Evolutionary conservation across 2,888 invertebrate genomes (phyloP).

Genomic region (Dicyrtoma fusca): DNA sequence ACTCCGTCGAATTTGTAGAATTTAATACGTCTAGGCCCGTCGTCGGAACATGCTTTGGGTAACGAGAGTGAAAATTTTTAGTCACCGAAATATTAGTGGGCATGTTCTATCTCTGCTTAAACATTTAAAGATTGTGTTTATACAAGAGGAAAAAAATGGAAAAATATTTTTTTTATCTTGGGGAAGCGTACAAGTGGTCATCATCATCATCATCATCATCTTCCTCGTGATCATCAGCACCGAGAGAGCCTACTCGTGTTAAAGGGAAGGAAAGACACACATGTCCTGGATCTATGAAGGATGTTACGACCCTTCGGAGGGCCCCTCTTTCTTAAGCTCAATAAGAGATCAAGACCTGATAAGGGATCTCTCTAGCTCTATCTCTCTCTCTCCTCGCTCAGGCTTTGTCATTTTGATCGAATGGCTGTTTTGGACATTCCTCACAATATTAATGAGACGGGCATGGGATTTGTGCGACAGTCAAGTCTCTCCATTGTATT

Average conservation of each 20-base stretch:
- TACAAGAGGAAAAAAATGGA: background rate
- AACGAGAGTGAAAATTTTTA: no score
- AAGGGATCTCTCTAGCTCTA: slow-evolving; percentile 38
- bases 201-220: slow-evolving; percentile 24
- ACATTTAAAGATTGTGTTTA: no score
- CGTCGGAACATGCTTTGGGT: no score
- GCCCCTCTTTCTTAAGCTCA: slow-evolving; percentile 26
- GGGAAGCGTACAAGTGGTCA: slow-evolving; percentile 11
- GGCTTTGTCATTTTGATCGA: slow-evolving; percentile 50
- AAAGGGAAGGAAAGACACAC: slow-evolving; percentile 7
- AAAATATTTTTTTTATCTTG: background rate
- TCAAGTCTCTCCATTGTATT: slow-evolving; percentile 36
- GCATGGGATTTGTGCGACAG: slow-evolving; percentile 40
- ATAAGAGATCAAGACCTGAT: slow-evolving; percentile 29
- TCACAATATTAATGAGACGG: slow-evolving; percentile 53
- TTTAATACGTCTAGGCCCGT: no score
- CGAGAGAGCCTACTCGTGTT: slow-evolving; percentile 20
- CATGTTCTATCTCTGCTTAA: no score
- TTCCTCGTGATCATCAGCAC: slow-evolving; percentile 17
- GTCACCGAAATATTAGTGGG: no score
- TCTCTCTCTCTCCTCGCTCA: slow-evolving; percentile 27
- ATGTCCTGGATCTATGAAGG: slow-evolving; percentile 6
- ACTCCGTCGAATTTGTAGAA: no score
- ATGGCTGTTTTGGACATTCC: slow-evolving; percentile 48
- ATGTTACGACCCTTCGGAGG: slow-evolving; percentile 53